Evolutionary conservation across 1,140 invertebrate species (phyloP).

Genomic region (Lepidurus apus): DNA sequence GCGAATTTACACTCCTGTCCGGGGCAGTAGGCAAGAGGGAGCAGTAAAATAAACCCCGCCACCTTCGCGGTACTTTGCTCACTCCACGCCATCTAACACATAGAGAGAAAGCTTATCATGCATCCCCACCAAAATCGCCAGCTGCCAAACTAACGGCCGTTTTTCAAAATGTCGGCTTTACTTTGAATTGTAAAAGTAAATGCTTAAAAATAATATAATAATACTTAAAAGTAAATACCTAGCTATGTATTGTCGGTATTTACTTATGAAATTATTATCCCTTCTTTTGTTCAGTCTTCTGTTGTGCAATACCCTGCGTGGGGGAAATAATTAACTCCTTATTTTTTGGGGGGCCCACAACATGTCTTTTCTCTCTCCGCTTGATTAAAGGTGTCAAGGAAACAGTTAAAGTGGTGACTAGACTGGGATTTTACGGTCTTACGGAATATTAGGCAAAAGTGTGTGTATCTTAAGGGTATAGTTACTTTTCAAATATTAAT

Average conservation of each 20-base stretch:
- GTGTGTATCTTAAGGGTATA: too few species aligned
- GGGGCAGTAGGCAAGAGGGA: not conserved
- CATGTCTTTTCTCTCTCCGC: not conserved
- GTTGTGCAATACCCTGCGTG: too few species aligned
- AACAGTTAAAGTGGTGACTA: not conserved
- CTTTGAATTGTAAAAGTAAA: too few species aligned
- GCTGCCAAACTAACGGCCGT: not conserved
- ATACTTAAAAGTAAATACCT: too few species aligned
- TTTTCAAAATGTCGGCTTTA: not conserved
- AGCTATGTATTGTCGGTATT: too few species aligned
- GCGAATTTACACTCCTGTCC: slow-evolving; percentile 3
- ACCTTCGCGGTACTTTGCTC: not conserved
- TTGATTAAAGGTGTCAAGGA: not conserved
- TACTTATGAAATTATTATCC: too few species aligned
- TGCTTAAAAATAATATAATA: too few species aligned
- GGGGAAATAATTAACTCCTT: not conserved
- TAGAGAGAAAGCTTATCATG: not conserved
- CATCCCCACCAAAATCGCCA: not conserved
- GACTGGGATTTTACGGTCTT: not conserved
- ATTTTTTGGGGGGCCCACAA: too few species aligned
- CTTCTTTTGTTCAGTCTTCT: too few species aligned
- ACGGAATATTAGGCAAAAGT: not conserved
- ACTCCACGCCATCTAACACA: not conserved
- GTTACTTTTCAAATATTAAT: too few species aligned
- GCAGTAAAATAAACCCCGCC: not conserved